Evolutionary conservation across 2,797 vertebrate genomes (phyloP), one percentile per base, ranked within the genome.

Genomic region (Mallotus villosus): DNA sequence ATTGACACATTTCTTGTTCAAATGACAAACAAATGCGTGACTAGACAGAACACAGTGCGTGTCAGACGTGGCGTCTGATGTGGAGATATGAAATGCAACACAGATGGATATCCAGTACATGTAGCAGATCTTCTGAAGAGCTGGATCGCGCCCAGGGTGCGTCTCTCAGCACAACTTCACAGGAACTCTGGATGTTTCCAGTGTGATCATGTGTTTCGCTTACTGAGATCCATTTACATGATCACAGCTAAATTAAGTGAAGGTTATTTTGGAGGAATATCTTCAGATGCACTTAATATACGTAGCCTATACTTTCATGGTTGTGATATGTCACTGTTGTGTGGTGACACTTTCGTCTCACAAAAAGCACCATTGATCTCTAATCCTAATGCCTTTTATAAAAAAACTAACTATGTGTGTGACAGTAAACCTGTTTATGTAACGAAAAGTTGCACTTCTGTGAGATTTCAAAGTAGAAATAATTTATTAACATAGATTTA

Each of bases 51-150:
- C 51, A 19, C 5, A n/a, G 51, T n/a, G 3, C 6, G 49, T 51
- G 12, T 51, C 17, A 51, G 19, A 55, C 51, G 19, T 55, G 51
- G 41, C n/a, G 12, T n/a, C 16, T n/a, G 51, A 25, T 25, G 5
- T 55, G 51, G n/a, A 34, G 66, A 57, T 80, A 82, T 84, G 72
- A 91, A 87, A 88, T 88, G 91, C 90, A 94, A 94, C 92, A 92
- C 79, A 77, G 82, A 77, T 86, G 82, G 84, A 89, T 85, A 74
- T 85, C 89, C 81, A 84, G 88, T 46, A 46, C 79, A 93, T 93
- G 92, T 93, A 93, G 93, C 92, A 91, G 81, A 87, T 76, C 37
- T 71, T 65, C 51, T 71, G 32, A 75, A 71, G 62, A 66, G 59
- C 41, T 74, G 69, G 22, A 55, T 68, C 21, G 71, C 63, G 64